phyloP scores from a whole-genome alignment of 2,113 vertebrate genomes.

The Clarias magur region DNA sequence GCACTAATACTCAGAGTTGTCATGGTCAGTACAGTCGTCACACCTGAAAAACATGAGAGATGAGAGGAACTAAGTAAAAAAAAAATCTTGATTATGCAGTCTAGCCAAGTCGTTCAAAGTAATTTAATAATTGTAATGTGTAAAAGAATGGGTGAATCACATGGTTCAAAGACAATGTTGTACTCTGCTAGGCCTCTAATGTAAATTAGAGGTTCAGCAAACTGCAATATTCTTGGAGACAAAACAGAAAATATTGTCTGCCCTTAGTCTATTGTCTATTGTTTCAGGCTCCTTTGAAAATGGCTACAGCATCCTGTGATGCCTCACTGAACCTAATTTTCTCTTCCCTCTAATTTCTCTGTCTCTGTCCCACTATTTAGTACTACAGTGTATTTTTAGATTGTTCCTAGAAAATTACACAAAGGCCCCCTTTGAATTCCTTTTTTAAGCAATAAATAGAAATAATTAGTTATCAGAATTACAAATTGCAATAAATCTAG shows the following conservation, averaged over 20 bases:
- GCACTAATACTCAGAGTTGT: constrained; percentile 96
- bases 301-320: constrained; percentile 37
- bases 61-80: not conserved
- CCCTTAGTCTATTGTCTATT: constrained; percentile 26
- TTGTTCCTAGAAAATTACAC: not conserved
- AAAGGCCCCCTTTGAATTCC: constrained; percentile 1
- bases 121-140: constrained; percentile 27
- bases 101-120: not conserved
- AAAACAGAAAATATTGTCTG: constrained; percentile 21
- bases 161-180: constrained; percentile 21
- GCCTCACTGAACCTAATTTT: constrained; percentile 36
- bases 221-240: constrained; percentile 12
- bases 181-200: not conserved
- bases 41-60: constrained; percentile 74
- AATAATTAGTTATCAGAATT: constrained; percentile 24
- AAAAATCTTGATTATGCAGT: constrained; percentile 16
- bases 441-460: constrained; percentile 17
- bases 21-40: constrained; percentile 97
- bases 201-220: constrained; percentile 37
- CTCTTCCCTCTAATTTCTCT: constrained; percentile 33
- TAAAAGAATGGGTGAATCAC: constrained; percentile 21
- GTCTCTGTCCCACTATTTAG: constrained; percentile 34
- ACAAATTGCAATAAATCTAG: constrained; percentile 10
- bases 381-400: constrained; percentile 50
- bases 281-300: constrained; percentile 29